Evolutionary conservation across 2,797 vertebrate genomes (phyloP).

Genomic region (Chaetodon trifasciatus): DNA sequence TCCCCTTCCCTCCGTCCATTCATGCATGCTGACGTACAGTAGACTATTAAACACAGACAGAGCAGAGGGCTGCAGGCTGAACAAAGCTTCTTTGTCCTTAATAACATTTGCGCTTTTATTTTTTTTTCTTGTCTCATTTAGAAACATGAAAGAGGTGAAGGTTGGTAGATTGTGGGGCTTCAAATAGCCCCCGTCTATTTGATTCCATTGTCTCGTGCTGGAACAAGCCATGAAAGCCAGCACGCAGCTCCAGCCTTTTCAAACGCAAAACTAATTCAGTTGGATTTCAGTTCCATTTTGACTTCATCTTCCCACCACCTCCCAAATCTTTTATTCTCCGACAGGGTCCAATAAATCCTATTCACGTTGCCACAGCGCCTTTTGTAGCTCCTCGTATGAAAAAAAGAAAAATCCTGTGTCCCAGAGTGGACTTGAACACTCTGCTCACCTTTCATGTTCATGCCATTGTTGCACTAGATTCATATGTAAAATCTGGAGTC

Average conservation of each 20-base stretch:
- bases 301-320: slow-evolving; percentile 44
- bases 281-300: slow-evolving; percentile 55
- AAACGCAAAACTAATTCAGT: slow-evolving; percentile 58
- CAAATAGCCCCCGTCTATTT: slow-evolving; percentile 66
- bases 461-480: slow-evolving; percentile 40
- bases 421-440: slow-evolving; percentile 39
- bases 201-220: slow-evolving; percentile 60
- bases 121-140: slow-evolving; percentile 57
- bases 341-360: slow-evolving; percentile 29
- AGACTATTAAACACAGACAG: slow-evolving; percentile 57
- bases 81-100: slow-evolving; percentile 60
- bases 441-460: slow-evolving; percentile 35
- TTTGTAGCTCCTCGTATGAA: slow-evolving; percentile 48
- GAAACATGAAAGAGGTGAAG: slow-evolving; percentile 69
- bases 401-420: slow-evolving; percentile 63
- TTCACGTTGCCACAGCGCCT: slow-evolving; percentile 35
- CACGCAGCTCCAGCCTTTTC: slow-evolving; percentile 43
- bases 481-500: slow-evolving; percentile 41
- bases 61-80: slow-evolving; percentile 34
- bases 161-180: slow-evolving; percentile 59
- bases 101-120: slow-evolving; percentile 58
- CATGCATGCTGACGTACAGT: slow-evolving; percentile 57
- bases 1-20: slow-evolving; percentile 19
- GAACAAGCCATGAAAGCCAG: slow-evolving; percentile 57
- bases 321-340: slow-evolving; percentile 44